A percentile compares a stretch with the other conserved stretches of the same genome.
Evolutionary conservation across 2,113 vertebrate species (phyloP).

Genomic region (Crotalus helleri): DNA sequence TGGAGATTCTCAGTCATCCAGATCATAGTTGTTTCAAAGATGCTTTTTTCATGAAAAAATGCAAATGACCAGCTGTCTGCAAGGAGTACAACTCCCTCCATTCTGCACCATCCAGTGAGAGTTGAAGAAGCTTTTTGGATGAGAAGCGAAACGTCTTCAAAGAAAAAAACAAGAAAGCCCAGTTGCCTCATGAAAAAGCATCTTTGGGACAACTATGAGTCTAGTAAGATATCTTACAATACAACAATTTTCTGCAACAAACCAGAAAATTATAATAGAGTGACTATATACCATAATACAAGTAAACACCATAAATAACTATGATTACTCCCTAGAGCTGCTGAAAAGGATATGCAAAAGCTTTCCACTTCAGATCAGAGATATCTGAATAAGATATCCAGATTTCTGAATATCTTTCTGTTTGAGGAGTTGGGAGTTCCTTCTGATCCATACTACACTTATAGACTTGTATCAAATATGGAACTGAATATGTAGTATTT

Average conservation of each 20-base stretch:
- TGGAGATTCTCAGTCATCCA: too few relatives aligned
- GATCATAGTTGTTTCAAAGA: too few relatives aligned
- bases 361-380: constrained; percentile 10
- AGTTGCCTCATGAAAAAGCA: too few relatives aligned
- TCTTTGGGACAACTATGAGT: neutral
- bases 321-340: neutral
- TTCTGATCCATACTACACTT: neutral
- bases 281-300: constrained; percentile 4
- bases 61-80: too few relatives aligned
- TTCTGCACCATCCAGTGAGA: too few relatives aligned
- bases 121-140: too few relatives aligned
- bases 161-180: too few relatives aligned
- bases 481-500: neutral
- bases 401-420: neutral
- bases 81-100: too few relatives aligned
- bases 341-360: constrained; percentile 2
- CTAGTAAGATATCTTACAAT: neutral
- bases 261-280: constrained; percentile 37
- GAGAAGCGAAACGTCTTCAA: too few relatives aligned
- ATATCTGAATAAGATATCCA: neutral
- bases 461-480: neutral
- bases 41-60: too few relatives aligned
- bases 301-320: constrained; percentile 3
- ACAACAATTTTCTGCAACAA: constrained; percentile 11
- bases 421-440: neutral